Evolutionary conservation across 2,888 invertebrate species (phyloP), one percentile per base, ranked within the genome.

Genomic region (Xanthia icteritia): DNA sequence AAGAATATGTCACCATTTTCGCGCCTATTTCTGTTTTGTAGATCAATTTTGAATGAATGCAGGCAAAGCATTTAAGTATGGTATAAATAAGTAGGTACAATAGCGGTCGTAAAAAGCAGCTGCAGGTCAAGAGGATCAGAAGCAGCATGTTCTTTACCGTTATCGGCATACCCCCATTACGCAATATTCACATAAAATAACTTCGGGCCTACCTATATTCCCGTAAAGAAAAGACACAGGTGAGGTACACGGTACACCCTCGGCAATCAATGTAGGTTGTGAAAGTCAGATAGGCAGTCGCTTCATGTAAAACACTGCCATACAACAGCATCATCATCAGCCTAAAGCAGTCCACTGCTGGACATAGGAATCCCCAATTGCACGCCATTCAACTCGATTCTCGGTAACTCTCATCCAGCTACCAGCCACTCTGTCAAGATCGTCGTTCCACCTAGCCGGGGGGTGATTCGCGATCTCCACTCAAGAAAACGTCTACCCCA

Each of bases 1-100:
- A 56, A 56, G 48, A 48, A 48, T 36, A 39, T 61, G 48, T 36
- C 58, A 1, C 36, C 23, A 36, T 71, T 65, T 78, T 78, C 31
- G 39, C 68, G 64, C 42, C 48, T 61, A 56, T 56, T 64, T 81
- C 15, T 27, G n/a, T 45, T 78, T 51, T 70, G 31, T 39, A 31
- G 17, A 73, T 27, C 51, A 54, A 27, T 42, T 68, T 81, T 58
- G 42, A 42, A 63, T 36, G n/a, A 36, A 17, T 48, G 8, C n/a
- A n/a, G n/a, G n/a, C n/a, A n/a, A n/a, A n/a, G n/a, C n/a, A n/a
- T n/a, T n/a, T n/a, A n/a, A n/a, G n/a, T n/a, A 36, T 20, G 11
- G 61, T 31, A 36, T 20, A 20, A 61, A 31, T 61, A 20, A 2
- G 31, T 42, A 42, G 9, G 9, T 42, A 42, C 31, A 61, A 5